phyloP scores from a whole-genome alignment of 2,797 vertebrate genomes.

The Micromesistius poutassou region DNA sequence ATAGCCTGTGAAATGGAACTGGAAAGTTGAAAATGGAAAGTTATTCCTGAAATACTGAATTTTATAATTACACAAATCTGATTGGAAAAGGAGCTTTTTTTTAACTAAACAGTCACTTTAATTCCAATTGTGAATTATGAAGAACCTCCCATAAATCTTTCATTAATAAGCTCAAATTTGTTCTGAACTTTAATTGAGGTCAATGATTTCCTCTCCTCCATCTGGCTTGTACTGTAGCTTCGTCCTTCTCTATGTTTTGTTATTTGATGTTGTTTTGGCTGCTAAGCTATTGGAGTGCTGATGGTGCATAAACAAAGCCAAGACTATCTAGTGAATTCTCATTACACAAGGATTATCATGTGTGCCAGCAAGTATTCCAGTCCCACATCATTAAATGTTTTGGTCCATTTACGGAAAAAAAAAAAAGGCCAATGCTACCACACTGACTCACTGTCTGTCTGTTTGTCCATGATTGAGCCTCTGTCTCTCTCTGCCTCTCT shows the following conservation, averaged over 20 bases:
- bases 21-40: no score
- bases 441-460: constrained; percentile 34
- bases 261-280: constrained; percentile 53
- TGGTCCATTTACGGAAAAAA: constrained; percentile 56
- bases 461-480: constrained; percentile 1
- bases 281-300: constrained; percentile 57
- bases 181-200: neutral
- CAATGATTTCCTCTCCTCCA: neutral
- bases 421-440: constrained; percentile 52
- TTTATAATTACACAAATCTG: neutral
- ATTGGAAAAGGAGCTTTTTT: neutral
- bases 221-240: constrained; percentile 7
- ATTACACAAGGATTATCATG: constrained; percentile 67
- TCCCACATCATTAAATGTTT: constrained; percentile 62
- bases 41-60: neutral
- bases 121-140: neutral
- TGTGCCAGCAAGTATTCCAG: constrained; percentile 59
- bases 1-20: no score
- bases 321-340: constrained; percentile 63
- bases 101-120: neutral
- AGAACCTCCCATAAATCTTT: neutral
- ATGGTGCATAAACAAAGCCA: constrained; percentile 58
- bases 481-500: no score
- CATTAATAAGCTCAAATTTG: neutral
- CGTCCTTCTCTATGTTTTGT: constrained; percentile 17